Base-by-base conservation (phyloP, 2,113 vertebrate genomes). In the Ibidorhyncha struthersii region DNA sequence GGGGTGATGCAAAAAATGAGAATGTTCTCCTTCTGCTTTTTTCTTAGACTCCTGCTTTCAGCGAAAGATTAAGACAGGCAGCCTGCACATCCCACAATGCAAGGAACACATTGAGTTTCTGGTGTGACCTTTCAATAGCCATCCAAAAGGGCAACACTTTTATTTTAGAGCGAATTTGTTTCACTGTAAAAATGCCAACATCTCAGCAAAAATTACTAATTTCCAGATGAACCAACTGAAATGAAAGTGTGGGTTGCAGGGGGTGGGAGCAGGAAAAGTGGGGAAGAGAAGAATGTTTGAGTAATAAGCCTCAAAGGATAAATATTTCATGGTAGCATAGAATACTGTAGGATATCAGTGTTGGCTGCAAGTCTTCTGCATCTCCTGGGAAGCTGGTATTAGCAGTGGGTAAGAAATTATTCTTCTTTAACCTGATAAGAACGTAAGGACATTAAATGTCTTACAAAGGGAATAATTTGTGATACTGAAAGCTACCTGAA, bases 401-500 rank as follows among this genome's bases (percentile, higher is more conserved):
- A n/a, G 29, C 16, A 63, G 6, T 53, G 3, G 6, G 4, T 36
- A 74, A 56, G 38, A 58, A 55, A 85, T 10, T 61, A 29, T 12
- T 76, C n/a, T 63, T 59, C 50, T 62, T 78, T 79, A 79, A 70
- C 25, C 6, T 66, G 19, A 20, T 67, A 86, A 80, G 14, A 80
- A 71, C 15, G 7, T 65, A 82, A 58, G 29, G 10, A 61, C 29
- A 76, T 82, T n/a, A 79, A 82, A 50, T 53, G 8, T 20, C 18
- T 67, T 66, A 59, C 0, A 1, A 80, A 40, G 14, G 26, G 20
- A 88, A 74, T 81, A 47, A 86, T 70, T 55, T 86, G 8, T 69
- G 50, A 71, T 52, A 80, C 32, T 40, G 53, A 74, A 81, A 84
- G 34, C 50, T 96, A 98, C 97, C 97, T 97, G 98, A 98, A 89